Base-by-base conservation (phyloP, 2,797 vertebrate species). In the Huso huso region DNA sequence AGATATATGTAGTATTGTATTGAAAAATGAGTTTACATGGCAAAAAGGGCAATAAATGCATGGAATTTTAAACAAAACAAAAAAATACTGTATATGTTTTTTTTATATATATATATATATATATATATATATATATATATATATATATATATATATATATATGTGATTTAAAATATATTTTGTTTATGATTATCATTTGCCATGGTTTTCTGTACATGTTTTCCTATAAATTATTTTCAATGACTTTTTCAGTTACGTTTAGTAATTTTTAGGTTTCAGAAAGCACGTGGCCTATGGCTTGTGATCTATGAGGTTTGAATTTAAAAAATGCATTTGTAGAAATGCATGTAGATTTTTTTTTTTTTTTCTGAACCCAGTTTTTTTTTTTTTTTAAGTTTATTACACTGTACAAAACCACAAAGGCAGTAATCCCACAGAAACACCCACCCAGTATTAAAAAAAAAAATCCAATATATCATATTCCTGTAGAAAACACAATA, bases 1-100 rank as follows among this genome's bases (percentile, higher is more conserved):
- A 87, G 77, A 90, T 76, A 80, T 65, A 58, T 83, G 76, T 78
- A 80, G 81, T 77, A 78, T 85, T 67, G 86, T 81, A 86, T 64
- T 37, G 55, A 87, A 80, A 64, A 72, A 79, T 79, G 79, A 70
- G 59, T 77, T 67, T 58, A 60, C 61, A 69, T 72, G 64, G 63
- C 68, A 72, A 37, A 37, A 37, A 37, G 37, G 5, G 37, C 5
- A 37, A 37, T 8, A 66, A 63, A 66, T 52, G 66, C 65, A 66
- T 66, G 58, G 63, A 55, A 12, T 49, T 37, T 37, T 1, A 37
- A 37, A 37, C 37, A 37, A 37, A 37, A 5, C 37, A 5, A 37
- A 37, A 37, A 0, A 37, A 37, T 37, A 37, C 37, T 37, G 37
- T 37, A 37, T 37, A 37, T 37, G 37, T 37, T 18, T 18, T 18